Conservation (phyloP, 2,888 invertebrate species). For the Tipula helvola region DNA sequence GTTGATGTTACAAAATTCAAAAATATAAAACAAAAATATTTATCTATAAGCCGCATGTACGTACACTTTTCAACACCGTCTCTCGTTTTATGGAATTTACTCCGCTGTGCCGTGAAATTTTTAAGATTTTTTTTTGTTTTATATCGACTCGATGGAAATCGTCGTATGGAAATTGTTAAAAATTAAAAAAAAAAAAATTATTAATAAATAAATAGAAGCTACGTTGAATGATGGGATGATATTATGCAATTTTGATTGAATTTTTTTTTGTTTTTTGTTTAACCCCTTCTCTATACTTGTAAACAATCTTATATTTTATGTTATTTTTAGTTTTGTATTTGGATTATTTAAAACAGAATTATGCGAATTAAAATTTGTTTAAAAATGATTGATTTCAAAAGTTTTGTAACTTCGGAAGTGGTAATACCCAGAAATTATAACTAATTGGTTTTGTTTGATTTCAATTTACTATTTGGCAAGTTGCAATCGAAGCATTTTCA, state of each 20-base stretch:
- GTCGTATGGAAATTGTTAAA: neutral
- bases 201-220: neutral
- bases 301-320: neutral
- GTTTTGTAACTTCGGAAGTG: too few relatives aligned
- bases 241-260: neutral
- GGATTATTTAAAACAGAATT: too few relatives aligned
- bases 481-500: too few relatives aligned
- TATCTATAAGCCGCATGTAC: neutral
- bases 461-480: too few relatives aligned
- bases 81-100: neutral
- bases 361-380: too few relatives aligned
- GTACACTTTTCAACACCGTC: neutral
- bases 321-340: too few relatives aligned
- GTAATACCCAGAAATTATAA: too few relatives aligned
- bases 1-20: neutral
- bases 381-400: too few relatives aligned
- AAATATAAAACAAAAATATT: neutral
- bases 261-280: too few relatives aligned
- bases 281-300: neutral
- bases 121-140: neutral
- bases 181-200: neutral
- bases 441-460: too few relatives aligned
- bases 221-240: neutral
- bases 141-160: neutral
- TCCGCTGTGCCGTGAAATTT: neutral